Percentiles rank a stretch among this genome's conserved stretches.
These are phyloP conservation scores for Spinus pinus DNA, from an alignment of 2,797 vertebrate genomes.

Conservation along the genomic window DNA sequence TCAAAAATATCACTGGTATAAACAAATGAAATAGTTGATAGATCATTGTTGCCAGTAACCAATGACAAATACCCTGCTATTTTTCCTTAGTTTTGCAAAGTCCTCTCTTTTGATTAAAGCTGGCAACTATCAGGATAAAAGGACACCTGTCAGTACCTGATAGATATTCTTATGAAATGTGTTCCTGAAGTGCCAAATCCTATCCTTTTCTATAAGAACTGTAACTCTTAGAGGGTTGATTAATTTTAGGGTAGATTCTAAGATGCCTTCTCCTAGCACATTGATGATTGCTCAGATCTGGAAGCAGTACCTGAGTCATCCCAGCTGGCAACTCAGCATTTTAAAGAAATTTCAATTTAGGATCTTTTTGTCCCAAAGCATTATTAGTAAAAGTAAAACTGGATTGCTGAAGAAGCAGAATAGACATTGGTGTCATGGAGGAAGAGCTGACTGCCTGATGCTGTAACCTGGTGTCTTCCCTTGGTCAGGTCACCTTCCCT, in stretches of 20 bases:
- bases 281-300: neutral
- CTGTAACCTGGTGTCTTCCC: neutral
- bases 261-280: neutral
- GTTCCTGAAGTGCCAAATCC: neutral
- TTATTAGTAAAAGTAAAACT: neutral
- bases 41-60: neutral
- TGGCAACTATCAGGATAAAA: neutral
- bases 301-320: neutral
- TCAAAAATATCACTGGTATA: neutral
- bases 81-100: neutral
- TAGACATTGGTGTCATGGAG: neutral
- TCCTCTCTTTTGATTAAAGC: slow-evolving; percentile 12
- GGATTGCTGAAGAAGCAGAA: neutral
- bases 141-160: neutral
- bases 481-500: neutral
- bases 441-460: neutral
- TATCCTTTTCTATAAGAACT: neutral
- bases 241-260: neutral
- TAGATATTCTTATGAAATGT: neutral
- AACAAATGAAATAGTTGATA: neutral
- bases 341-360: neutral
- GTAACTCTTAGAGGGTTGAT: neutral
- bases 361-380: neutral
- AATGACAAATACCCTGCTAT: neutral
- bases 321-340: neutral